Base-by-base conservation (phyloP, 2,797 vertebrate species). In the Sebastes flavidus region DNA sequence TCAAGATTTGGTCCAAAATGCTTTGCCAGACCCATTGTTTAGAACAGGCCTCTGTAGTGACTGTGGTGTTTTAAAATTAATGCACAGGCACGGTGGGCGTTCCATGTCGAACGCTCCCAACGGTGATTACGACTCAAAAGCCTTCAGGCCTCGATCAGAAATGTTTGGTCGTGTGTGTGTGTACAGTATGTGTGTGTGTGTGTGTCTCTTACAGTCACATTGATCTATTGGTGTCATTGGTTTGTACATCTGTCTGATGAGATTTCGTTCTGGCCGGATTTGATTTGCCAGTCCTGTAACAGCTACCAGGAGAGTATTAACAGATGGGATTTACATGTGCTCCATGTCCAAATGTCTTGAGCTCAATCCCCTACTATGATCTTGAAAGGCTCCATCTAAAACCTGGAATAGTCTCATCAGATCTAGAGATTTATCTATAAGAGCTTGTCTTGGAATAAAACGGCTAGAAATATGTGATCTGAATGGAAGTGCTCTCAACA, bases 281-380 rank as follows among this genome's bases (percentile, higher is more conserved):
- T 89, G 84, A 91, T 89, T 91, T 84, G 80, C 72, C 72, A 13
- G 69, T 80, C 55, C 70, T 83, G 81, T 81, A 66, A 84, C 70
- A 74, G 78, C 83, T 67, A 79, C 73, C 82, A 72, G 65, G 80
- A 73, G 88, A 81, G 88, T 76, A 68, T 83, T 78, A 89, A 78
- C 63, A 20, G 81, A 80, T 76, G 59, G 77, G 80, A 93, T 91
- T 91, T 90, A 87, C 87, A 83, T 88, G 87, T 83, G 78, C 88
- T 91, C 78, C 88, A 82, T 78, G 83, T 87, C 84, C 88, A 80
- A 72, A 88, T 72, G 80, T 91, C 91, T 89, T 83, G 84, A 88
- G 87, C 84, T 84, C 61, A 65, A 78, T 83, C 87, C 79, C 89
- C 84, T 77, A 32, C 89, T 91, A 87, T 72, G 87, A 86, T 91